phyloP scores from a whole-genome alignment of 2,797 vertebrate species.

The Sternarchorhynchus goeldii region DNA sequence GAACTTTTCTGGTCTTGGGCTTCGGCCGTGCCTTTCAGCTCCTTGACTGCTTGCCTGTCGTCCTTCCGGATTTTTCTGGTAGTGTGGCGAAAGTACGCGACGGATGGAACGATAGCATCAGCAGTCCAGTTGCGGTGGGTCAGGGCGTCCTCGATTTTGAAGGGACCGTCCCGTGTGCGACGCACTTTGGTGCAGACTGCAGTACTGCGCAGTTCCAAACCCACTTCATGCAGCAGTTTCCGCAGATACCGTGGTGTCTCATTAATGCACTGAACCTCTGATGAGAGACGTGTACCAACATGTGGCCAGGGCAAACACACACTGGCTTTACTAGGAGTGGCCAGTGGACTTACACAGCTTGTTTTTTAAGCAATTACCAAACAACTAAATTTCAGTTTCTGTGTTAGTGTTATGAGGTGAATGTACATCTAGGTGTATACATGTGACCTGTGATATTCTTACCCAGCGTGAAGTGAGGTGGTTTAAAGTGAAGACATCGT shows the following conservation, averaged over 20 bases:
- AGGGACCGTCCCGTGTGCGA: conserved; percentile 83
- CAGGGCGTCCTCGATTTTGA: conserved; percentile 82
- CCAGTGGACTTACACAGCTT: too few relatives aligned
- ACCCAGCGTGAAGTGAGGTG: conserved; percentile 90
- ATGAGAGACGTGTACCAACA: conserved; percentile 5
- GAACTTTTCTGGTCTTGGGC: not conserved
- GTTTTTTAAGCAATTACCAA: too few relatives aligned
- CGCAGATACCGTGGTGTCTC: conserved; percentile 90
- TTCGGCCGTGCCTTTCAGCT: not conserved
- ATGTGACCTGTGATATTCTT: conserved; percentile 48
- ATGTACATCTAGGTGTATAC: not conserved
- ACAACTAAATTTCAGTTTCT: too few relatives aligned
- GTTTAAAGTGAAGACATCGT: conserved; percentile 80
- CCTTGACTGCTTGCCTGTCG: conserved; percentile 13
- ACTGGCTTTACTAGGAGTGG: not conserved
- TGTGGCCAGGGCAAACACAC: not conserved
- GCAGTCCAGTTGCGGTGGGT: conserved; percentile 82
- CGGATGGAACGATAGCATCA: conserved; percentile 71
- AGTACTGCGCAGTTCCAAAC: conserved; percentile 87
- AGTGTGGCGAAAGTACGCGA: conserved; percentile 62
- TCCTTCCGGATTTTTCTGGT: conserved; percentile 50
- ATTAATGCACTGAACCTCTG: conserved; percentile 92
- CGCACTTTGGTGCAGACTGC: conserved; percentile 85
- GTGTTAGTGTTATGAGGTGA: too few relatives aligned
- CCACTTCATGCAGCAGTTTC: conserved; percentile 88